Evolutionary conservation across 2,113 vertebrate genomes (phyloP), one percentile per base, ranked within the genome.

Genomic region (Thunnus thynnus): DNA sequence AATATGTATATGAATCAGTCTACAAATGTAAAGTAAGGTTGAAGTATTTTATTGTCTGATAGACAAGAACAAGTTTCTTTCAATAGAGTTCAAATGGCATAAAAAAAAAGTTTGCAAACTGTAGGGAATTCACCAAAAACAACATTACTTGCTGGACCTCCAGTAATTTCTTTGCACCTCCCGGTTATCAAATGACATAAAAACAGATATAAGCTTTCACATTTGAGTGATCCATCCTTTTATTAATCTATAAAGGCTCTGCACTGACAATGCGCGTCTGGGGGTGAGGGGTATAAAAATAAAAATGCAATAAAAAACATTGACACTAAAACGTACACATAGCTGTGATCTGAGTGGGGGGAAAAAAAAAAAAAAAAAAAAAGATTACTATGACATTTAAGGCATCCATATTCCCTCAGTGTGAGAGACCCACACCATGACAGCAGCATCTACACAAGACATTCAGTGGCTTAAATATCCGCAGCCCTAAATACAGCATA

Each of bases 11-110:
- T 41, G 14, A 78, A 61, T 44, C 6, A 52, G 54, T 27, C 30
- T 8, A 47, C 14, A 72, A 62, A 63, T 27, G 14, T 25, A 13
- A 67, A 41, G 4, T 55, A 4, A 12, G 8, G 58, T 66, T 86
- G 60, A 66, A 81, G 76, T 79, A 56, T 70, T 95, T 93, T 87
- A 95, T 95, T 95, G 89, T 94, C 89, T 85, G 89, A 90, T 74
- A 94, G 90, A 94, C 89, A 95, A 86, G 77, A 79, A 51, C 83
- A 57, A 13, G 72, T 91, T 93, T 94, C 85, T 82, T 90, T 91
- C 82, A 92, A 94, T 64, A 91, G 85, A 81, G 82, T 86, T 82
- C 10, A 68, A 46, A 52, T 48, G 18, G 48, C 16, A 64, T 67
- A 55, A 22, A 50, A 75, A 83, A 83, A 74, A 76, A 80, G 80